Base-by-base conservation (phyloP, 1,140 invertebrate species). In the Sesamia nonagrioides region DNA sequence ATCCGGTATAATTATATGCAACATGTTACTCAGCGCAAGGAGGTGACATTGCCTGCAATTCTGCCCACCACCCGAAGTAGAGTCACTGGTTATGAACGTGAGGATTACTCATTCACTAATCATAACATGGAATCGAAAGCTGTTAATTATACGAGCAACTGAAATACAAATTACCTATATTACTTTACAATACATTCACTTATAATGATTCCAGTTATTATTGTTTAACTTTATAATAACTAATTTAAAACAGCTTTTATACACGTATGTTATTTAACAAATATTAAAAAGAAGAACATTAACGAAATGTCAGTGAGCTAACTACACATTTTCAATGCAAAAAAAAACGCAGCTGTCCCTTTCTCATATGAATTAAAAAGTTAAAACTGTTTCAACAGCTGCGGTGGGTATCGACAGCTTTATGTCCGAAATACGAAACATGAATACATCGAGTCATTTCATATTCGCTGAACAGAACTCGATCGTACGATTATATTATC, bases 381-480 rank as follows among this genome's bases (percentile, higher is more conserved):
- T 56, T 63, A 15, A 73, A 48, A 73, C 21, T 18, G 37, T 58
- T 73, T 60, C 58, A 45, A 75, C 56, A 63, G 56, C 56, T 75
- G 56, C 58, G 35, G 33, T 17, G 21, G 33, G 35, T 58, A 63
- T 35, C 40, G 58, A 61, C 71, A 74, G 56, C 58, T 75, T 63
- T 48, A 77, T 56, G 75, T 68, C 61, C 75, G 63, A 68, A 77
- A 77, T 68, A 77, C 48, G 63, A 77, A 77, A 58, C 75, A 77
- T 75, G 58, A 58, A 75, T 75, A 37, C 58, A 35, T 75, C 42
- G 73, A 18, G 52, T 63, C 73, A 45, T 35, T 63, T 61, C 73
- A 35, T 74, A 42, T 63, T 75, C 58, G 18, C 45, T 13, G 42
- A 63, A 75, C 58, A 37, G 50, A 58, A 61, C 45, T 18, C 40